Conservation (phyloP, 2,888 invertebrate species). For the Rhagonycha fulva region DNA sequence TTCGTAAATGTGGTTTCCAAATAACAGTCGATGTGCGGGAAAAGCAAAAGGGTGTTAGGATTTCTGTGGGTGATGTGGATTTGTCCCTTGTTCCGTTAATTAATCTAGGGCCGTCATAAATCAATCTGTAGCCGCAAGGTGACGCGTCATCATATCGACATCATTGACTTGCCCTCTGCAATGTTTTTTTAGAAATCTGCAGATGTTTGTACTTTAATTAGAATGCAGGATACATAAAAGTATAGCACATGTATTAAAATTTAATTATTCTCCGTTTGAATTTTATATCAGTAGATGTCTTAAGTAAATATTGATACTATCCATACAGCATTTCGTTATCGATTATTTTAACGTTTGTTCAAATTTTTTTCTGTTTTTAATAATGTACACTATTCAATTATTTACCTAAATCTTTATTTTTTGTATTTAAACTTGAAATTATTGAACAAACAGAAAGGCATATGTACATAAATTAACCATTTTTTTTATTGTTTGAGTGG, state of each 20-base stretch:
- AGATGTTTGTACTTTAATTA: slow-evolving; percentile 29
- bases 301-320: not conserved
- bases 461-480: not conserved
- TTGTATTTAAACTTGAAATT: not conserved
- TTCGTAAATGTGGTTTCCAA: slow-evolving; percentile 47
- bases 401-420: not conserved
- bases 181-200: slow-evolving; percentile 31
- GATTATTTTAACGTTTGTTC: not conserved
- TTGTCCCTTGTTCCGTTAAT: slow-evolving; percentile 51
- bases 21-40: slow-evolving; percentile 22
- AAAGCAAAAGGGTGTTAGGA: slow-evolving; percentile 29
- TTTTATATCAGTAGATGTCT: no score
- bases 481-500: not conserved
- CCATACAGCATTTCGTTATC: not conserved
- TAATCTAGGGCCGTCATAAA: slow-evolving; percentile 53
- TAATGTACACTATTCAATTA: not conserved
- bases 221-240: slow-evolving; percentile 17
- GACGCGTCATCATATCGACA: slow-evolving; percentile 57
- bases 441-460: not conserved
- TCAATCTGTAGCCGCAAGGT: slow-evolving; percentile 56
- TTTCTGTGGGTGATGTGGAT: slow-evolving; percentile 44
- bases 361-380: not conserved
- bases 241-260: slow-evolving; percentile 1
- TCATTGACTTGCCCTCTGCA: slow-evolving; percentile 53
- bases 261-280: not conserved